These are phyloP conservation scores for Patiria miniata DNA, from an alignment of 35 echinoderm and acorn worm genomes.

Conservation along the genomic window DNA sequence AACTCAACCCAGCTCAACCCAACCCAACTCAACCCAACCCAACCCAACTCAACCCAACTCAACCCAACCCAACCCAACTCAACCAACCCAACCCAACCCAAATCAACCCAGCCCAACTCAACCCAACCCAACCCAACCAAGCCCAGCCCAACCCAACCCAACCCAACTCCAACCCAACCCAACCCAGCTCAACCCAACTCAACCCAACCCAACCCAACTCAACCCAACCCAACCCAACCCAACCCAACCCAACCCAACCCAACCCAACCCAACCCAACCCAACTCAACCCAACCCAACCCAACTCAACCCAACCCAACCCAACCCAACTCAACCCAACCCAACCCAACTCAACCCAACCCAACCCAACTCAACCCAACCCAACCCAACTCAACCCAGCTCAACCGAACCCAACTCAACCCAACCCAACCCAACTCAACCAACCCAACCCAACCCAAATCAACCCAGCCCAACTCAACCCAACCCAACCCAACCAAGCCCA, in stretches of 20 bases:
- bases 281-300: background rate
- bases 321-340: background rate
- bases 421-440: slow-evolving; percentile 17
- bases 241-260: background rate
- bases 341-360: background rate
- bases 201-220: background rate
- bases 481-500: no score
- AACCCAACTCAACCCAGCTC: background rate
- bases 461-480: no score
- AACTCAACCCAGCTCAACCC: slow-evolving; percentile 20
- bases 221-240: background rate
- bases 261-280: background rate
- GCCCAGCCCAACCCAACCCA: no score
- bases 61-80: background rate
- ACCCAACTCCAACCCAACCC: no score
- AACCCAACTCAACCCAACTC: slow-evolving; percentile 32
- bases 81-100: no score
- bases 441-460: no score
- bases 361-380: background rate
- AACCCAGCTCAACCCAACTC: background rate
- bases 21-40: background rate
- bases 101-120: no score
- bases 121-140: no score
- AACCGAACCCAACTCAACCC: background rate
- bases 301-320: background rate